A percentile compares a stretch with the other conserved stretches of the same genome.
These are phyloP conservation scores for Dynastes grantii DNA, from an alignment of 2,888 invertebrate species.

Conservation along the genomic window DNA sequence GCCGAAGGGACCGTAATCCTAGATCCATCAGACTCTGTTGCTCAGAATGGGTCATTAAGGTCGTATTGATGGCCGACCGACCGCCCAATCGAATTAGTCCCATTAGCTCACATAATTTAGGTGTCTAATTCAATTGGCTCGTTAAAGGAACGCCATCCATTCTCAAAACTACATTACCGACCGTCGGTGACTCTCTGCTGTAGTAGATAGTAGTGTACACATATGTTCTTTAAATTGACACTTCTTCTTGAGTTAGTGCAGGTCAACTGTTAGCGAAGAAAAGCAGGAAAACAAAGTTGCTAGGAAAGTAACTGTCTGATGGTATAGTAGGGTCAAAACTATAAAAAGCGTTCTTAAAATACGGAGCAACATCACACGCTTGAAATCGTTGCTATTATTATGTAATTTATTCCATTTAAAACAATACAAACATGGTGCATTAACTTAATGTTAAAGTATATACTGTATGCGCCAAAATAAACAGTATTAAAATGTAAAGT, in stretches of 20 bases:
- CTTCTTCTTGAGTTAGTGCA: not conserved
- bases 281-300: conserved; percentile 22
- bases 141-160: conserved; percentile 65
- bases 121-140: conserved; percentile 67
- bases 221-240: conserved; percentile 37
- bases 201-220: conserved; percentile 45
- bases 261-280: not conserved
- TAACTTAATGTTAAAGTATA: no score
- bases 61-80: conserved; percentile 63
- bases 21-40: conserved; percentile 47
- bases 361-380: no score
- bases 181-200: conserved; percentile 57
- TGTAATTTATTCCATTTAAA: no score
- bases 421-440: no score
- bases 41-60: conserved; percentile 56
- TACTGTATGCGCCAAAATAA: no score
- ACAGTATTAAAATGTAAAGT: no score
- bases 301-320: not conserved
- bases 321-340: no score
- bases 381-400: no score
- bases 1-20: conserved; percentile 37
- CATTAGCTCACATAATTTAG: conserved; percentile 67
- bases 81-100: conserved; percentile 66
- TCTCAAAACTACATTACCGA: conserved; percentile 64
- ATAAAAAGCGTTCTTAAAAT: no score